Evolutionary conservation across 2,113 vertebrate genomes (phyloP).

Genomic region (Struthio camelus): DNA sequence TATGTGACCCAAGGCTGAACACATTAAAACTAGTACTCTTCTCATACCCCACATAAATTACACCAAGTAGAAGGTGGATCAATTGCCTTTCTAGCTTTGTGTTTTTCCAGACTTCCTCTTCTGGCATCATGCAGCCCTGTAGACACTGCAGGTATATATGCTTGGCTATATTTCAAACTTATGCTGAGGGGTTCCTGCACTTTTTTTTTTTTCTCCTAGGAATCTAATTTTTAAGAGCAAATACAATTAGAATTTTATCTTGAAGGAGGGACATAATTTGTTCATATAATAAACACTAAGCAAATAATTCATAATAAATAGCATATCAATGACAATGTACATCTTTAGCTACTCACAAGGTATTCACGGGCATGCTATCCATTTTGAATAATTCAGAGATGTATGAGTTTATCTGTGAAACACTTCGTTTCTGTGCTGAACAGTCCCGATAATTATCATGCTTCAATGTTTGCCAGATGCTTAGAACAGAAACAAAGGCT

Average conservation of each 20-base stretch:
- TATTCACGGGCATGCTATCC: not conserved
- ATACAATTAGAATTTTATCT: not conserved
- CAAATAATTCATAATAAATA: not conserved
- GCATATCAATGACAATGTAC: not conserved
- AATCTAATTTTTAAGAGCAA: not conserved
- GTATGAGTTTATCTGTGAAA: not conserved
- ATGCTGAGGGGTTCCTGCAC: not conserved
- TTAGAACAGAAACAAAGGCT: not conserved
- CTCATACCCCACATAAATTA: not conserved
- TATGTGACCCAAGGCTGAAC: not conserved
- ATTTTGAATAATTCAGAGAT: constrained; percentile 15
- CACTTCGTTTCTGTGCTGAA: not conserved
- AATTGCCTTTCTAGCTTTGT: not conserved
- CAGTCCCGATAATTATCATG: not conserved
- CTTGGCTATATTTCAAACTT: not conserved
- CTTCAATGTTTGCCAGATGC: too few relatives aligned
- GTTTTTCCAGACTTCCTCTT: constrained; percentile 14
- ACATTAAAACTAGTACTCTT: not conserved
- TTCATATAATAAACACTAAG: not conserved
- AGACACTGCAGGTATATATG: not conserved
- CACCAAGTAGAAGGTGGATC: not conserved
- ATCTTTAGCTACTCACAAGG: not conserved
- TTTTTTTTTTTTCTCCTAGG: not conserved
- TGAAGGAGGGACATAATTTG: not conserved
- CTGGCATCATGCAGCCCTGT: not conserved